Evolutionary conservation across 2,113 vertebrate genomes (phyloP), one percentile per base, ranked within the genome.

Genomic region (Triplophysa siluroides): DNA sequence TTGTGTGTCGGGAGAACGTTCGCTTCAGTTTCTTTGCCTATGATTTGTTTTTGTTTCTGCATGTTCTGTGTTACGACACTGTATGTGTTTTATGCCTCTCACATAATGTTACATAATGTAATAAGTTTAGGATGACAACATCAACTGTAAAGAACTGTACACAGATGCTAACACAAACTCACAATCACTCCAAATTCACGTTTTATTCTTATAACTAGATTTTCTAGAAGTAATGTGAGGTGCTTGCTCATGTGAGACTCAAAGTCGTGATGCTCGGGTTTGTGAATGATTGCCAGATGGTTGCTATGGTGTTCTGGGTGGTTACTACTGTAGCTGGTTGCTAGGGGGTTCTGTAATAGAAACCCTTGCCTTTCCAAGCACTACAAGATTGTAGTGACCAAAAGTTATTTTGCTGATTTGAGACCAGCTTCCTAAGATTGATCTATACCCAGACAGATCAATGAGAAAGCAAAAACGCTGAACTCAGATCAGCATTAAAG

Each of bases 401-500:
- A n/a, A n/a, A n/a, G n/a, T n/a, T n/a, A 43, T 43, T 29, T 43
- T n/a, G n/a, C n/a, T n/a, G n/a, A n/a, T 45, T 56, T 60, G 9
- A 13, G 43, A 62, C 13, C 41, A 4, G 24, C 41, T 50, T 43
- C 18, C 54, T n/a, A 6, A n/a, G 18, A 19, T 18, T 58, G 8
- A 58, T 16, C n/a, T 23, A 1, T 21, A 1, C 18, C 16, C 24
- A 58, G 72, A 67, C 5, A 13, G 33, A 33, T 68, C 21, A 2
- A 54, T 26, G 50, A 18, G 21, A 81, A 84, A 69, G 23, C 64
- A 26, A 19, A 52, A 18, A 16, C 14, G 4, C 60, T 70, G 72
- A 69, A n/a, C 69, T 64, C 68, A 47, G 68, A 73, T 75, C 63
- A 70, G 71, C n/a, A 66, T 66, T 79, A 71, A 41, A 60, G 70